phyloP scores from a whole-genome alignment of 2,113 vertebrate species.

The Fukomys damarensis region DNA sequence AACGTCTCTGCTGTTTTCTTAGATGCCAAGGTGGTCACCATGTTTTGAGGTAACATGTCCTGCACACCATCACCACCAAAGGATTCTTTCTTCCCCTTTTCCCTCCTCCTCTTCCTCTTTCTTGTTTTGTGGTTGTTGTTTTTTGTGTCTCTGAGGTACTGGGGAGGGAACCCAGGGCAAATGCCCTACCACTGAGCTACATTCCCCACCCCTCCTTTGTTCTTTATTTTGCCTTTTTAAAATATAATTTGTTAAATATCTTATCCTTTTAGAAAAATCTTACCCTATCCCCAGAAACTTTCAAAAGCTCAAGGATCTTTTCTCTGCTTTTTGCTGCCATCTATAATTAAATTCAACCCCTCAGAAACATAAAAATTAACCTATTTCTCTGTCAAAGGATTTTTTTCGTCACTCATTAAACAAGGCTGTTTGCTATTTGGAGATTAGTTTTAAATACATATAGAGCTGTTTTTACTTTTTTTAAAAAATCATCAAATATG shows the following conservation, averaged over 20 bases:
- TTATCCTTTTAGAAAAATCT: slow-evolving; percentile 46
- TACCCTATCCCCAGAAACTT: slow-evolving; percentile 39
- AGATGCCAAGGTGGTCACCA: background rate
- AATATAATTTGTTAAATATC: background rate
- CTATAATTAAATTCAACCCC: slow-evolving; percentile 60
- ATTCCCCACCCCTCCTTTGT: background rate
- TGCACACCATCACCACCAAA: background rate
- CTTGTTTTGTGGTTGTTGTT: background rate
- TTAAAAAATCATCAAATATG: slow-evolving; percentile 38
- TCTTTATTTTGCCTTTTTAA: background rate
- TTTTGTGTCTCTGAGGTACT: background rate
- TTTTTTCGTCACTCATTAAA: slow-evolving; percentile 5
- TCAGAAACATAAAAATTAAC: slow-evolving; percentile 60
- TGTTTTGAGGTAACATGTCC: background rate
- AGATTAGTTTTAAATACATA: slow-evolving; percentile 44
- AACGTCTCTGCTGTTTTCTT: background rate
- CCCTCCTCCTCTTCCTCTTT: background rate
- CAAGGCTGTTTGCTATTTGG: slow-evolving; percentile 12
- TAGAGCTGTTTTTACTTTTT: slow-evolving; percentile 3
- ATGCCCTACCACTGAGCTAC: background rate
- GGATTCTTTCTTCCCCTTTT: background rate
- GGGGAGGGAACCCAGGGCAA: background rate
- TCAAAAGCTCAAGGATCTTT: slow-evolving; percentile 34
- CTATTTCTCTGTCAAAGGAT: slow-evolving; percentile 60
- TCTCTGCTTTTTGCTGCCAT: slow-evolving; percentile 67